These are phyloP conservation scores for Huso huso DNA, from an alignment of 2,797 vertebrate genomes.

Conservation along the genomic window DNA sequence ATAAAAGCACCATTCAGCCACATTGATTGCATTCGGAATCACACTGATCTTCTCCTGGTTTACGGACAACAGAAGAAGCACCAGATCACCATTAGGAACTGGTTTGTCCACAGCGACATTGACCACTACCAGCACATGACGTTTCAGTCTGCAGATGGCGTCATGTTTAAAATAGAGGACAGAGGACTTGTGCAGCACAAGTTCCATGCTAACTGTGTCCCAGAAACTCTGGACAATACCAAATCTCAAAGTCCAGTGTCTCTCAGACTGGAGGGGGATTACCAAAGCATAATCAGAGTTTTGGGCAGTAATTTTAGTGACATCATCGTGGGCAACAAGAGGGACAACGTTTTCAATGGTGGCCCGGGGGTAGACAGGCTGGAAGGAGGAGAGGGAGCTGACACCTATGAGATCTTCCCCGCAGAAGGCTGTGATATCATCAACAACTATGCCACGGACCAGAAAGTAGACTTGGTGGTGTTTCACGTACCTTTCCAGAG, in stretches of 20 bases:
- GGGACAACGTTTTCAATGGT: conserved; percentile 17
- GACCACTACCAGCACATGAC: conserved; percentile 20
- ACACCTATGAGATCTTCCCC: conserved; percentile 18
- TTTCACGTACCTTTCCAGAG: conserved; percentile 10
- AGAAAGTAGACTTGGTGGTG: conserved; percentile 17
- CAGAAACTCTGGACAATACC: conserved; percentile 14
- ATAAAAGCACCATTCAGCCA: conserved; percentile 15
- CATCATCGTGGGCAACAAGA: conserved; percentile 18
- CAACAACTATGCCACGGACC: conserved; percentile 18
- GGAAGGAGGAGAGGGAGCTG: conserved; percentile 18
- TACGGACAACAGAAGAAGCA: conserved; percentile 9
- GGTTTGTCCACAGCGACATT: conserved; percentile 14
- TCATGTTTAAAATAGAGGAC: conserved; percentile 15
- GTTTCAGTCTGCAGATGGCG: conserved; percentile 14
- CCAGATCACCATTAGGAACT: conserved; percentile 9
- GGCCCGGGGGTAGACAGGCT: conserved; percentile 10
- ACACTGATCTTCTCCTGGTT: conserved; percentile 10
- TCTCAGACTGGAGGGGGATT: conserved; percentile 6
- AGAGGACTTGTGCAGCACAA: neutral
- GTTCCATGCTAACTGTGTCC: conserved; percentile 13
- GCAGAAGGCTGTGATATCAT: conserved; percentile 15
- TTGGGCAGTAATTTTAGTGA: conserved; percentile 15
- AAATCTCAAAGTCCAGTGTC: conserved; percentile 5
- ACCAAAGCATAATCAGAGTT: conserved; percentile 10
- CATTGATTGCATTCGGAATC: conserved; percentile 13